Conservation (phyloP, 2,888 invertebrate genomes). For the Drosophila tanythrix region DNA sequence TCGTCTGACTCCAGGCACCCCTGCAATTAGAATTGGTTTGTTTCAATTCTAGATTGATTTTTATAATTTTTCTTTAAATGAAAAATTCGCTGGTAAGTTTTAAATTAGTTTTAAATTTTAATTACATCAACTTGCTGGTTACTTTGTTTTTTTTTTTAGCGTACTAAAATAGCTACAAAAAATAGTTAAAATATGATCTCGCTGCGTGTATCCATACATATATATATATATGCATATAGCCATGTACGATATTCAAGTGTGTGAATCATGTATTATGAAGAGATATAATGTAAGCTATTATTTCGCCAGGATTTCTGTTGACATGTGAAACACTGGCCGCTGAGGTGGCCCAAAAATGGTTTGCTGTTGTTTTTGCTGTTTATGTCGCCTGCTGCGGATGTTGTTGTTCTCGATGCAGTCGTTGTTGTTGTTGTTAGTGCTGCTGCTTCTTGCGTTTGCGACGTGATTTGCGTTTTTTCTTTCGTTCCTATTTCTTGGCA, state of each 20-base stretch:
- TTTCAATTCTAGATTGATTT: neutral
- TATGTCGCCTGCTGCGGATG: constrained; percentile 2
- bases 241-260: constrained; percentile 41
- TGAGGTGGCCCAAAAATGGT: constrained; percentile 9
- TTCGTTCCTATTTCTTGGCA: constrained; percentile 83
- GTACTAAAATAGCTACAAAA: constrained; percentile 53
- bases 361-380: constrained; percentile 18
- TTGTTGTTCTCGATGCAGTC: constrained; percentile 5
- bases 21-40: neutral
- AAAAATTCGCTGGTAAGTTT: constrained; percentile 28
- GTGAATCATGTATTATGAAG: constrained; percentile 30
- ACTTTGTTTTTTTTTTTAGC: constrained; percentile 39
- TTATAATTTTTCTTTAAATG: neutral
- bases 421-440: constrained; percentile 22
- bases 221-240: constrained; percentile 25
- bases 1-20: neutral
- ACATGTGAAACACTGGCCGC: constrained; percentile 14
- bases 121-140: constrained; percentile 73
- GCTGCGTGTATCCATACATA: constrained; percentile 13
- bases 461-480: constrained; percentile 81
- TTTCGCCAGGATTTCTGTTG: constrained; percentile 7
- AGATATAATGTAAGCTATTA: constrained; percentile 20
- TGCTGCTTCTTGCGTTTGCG: constrained; percentile 80
- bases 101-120: constrained; percentile 70
- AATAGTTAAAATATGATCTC: constrained; percentile 48